Conservation (phyloP, 2,113 vertebrate genomes). For the Hippocampus guttulatus region DNA sequence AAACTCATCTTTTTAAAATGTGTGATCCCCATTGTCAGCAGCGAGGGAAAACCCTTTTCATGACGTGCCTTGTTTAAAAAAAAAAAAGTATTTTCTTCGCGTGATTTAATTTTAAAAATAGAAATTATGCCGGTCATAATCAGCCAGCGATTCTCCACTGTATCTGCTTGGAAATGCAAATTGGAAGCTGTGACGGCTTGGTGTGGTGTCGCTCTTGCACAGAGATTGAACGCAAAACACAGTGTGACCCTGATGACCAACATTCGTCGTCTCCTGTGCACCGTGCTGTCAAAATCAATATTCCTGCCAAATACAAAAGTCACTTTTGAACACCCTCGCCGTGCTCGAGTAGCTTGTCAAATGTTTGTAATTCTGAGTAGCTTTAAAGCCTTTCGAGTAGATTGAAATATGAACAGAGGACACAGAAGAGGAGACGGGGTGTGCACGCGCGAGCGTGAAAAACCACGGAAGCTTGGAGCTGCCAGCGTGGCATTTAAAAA, state of each 20-base stretch:
- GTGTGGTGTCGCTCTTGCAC: constrained; percentile 29
- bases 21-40: not conserved
- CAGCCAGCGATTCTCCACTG: constrained; percentile 26
- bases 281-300: constrained; percentile 32
- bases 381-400: constrained; percentile 48
- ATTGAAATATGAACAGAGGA: constrained; percentile 4
- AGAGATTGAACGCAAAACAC: constrained; percentile 48
- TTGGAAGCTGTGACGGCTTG: not conserved
- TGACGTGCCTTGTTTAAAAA: constrained; percentile 63
- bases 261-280: constrained; percentile 3
- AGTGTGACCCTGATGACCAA: constrained; percentile 5
- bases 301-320: constrained; percentile 63
- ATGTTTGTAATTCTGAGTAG: constrained; percentile 45
- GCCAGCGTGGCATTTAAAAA: too few relatives aligned
- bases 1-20: too few relatives aligned
- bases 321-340: constrained; percentile 54
- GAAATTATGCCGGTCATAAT: constrained; percentile 42
- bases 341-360: constrained; percentile 22
- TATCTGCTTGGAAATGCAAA: not conserved
- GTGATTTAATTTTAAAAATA: not conserved
- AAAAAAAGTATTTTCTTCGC: constrained; percentile 48
- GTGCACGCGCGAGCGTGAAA: too few relatives aligned
- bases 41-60: constrained; percentile 40
- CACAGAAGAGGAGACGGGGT: not conserved
- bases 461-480: too few relatives aligned